phyloP scores from a whole-genome alignment of 37 sponge, comb jelly and placozoan genomes.

The Geodia barretti region DNA sequence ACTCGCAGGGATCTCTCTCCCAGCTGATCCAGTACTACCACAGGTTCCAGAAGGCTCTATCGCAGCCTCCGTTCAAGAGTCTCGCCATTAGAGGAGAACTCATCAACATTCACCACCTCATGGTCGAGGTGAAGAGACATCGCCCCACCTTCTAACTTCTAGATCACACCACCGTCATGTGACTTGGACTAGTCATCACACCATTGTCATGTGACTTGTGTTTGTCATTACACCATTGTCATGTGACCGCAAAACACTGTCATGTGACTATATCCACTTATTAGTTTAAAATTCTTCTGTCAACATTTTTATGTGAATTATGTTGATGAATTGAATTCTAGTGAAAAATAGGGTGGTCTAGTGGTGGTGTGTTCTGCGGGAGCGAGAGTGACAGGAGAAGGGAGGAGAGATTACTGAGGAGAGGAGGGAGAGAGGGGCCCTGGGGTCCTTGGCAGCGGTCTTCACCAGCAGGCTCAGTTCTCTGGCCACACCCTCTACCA shows the following conservation, averaged over 20 bases:
- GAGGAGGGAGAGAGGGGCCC: constrained; percentile 1
- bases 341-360: neutral
- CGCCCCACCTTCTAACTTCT: constrained; percentile 67
- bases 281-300: too few relatives aligned
- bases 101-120: constrained; percentile 95
- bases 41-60: constrained; percentile 90
- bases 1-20: constrained; percentile 71
- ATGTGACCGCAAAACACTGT: neutral
- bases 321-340: neutral
- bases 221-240: neutral
- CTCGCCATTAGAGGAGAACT: constrained; percentile 82
- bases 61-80: constrained; percentile 86
- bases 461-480: constrained; percentile 51
- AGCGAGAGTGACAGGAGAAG: constrained; percentile 8
- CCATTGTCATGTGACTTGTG: neutral
- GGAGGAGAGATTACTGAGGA: constrained; percentile 40
- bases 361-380: neutral
- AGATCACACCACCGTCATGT: neutral
- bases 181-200: too few relatives aligned
- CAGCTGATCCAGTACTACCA: constrained; percentile 98
- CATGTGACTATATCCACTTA: too few relatives aligned
- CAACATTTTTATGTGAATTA: neutral
- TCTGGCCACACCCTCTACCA: constrained; percentile 45
- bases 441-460: constrained; percentile 45
- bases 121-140: constrained; percentile 98